Conservation (phyloP, 1,140 invertebrate genomes). For the Meloidogyne exigua region DNA sequence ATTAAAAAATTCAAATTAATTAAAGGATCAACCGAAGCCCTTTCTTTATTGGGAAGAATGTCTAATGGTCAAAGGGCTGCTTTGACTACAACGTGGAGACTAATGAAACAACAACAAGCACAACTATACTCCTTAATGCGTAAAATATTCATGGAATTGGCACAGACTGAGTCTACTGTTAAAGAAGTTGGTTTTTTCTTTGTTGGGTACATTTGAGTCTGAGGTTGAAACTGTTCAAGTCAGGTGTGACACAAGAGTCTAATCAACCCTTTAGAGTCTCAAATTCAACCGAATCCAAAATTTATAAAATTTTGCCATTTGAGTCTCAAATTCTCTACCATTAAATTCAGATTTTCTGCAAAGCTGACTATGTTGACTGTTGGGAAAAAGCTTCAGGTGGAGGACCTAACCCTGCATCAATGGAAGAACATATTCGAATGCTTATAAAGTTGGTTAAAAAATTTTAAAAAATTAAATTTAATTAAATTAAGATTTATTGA, state of each 20-base stretch:
- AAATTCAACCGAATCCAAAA: too few relatives aligned
- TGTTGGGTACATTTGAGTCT: too few relatives aligned
- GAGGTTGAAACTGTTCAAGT: too few relatives aligned
- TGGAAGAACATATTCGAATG: conserved; percentile 61
- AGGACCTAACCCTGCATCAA: conserved; percentile 42
- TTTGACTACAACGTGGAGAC: conserved; percentile 39
- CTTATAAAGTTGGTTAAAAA: conserved; percentile 48
- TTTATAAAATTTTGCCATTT: too few relatives aligned
- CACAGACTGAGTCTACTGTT: conserved; percentile 59
- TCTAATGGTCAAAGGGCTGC: conserved; percentile 37
- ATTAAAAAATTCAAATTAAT: background rate
- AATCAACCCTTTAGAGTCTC: too few relatives aligned
- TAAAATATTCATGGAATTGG: conserved; percentile 59
- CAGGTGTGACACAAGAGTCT: too few relatives aligned
- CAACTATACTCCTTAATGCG: conserved; percentile 39
- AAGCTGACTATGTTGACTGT: conserved; percentile 61
- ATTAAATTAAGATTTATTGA: conserved; percentile 54
- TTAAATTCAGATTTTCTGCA: conserved; percentile 62
- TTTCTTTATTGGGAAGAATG: conserved; percentile 40
- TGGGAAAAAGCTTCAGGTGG: conserved; percentile 54
- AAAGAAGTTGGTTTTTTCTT: conserved; percentile 47
- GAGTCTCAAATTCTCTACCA: too few relatives aligned
- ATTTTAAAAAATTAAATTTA: background rate
- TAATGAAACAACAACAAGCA: conserved; percentile 39
- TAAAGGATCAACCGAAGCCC: conserved; percentile 21